Percentiles rank a stretch among this genome's conserved stretches.
phyloP scores from a whole-genome alignment of 1,140 invertebrate genomes.

The Anagrus nilaparvatae region DNA sequence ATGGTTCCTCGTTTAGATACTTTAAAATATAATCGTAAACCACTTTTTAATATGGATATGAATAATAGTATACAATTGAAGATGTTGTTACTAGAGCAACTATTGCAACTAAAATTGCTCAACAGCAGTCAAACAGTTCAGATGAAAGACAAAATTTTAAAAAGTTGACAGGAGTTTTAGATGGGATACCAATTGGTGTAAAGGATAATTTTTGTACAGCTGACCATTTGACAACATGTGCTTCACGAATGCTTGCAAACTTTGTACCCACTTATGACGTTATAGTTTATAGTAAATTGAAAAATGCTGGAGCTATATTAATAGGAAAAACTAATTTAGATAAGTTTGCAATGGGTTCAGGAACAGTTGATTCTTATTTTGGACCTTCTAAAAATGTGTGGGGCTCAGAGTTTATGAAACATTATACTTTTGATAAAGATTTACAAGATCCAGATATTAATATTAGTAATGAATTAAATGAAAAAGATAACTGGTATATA shows the following conservation, averaged over 20 bases:
- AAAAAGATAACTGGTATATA: conserved; percentile 54
- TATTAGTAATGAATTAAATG: conserved; percentile 17
- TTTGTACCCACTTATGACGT: conserved; percentile 86
- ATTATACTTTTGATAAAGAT: conserved; percentile 19
- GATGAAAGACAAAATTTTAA: conserved; percentile 45
- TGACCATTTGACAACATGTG: conserved; percentile 77
- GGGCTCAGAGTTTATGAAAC: conserved; percentile 46
- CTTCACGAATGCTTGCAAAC: conserved; percentile 81
- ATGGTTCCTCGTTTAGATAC: conserved; percentile 80
- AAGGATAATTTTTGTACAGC: conserved; percentile 93
- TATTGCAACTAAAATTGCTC: conserved; percentile 49
- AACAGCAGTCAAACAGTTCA: conserved; percentile 48
- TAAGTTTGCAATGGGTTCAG: conserved; percentile 97
- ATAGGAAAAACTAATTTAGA: conserved; percentile 97
- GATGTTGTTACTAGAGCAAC: too few relatives aligned
- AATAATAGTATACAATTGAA: conserved; percentile 22
- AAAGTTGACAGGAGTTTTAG: conserved; percentile 43
- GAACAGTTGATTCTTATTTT: conserved; percentile 79
- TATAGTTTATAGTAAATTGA: conserved; percentile 74
- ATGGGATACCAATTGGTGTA: conserved; percentile 79
- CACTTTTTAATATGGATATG: conserved; percentile 57
- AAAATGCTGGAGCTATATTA: conserved; percentile 66
- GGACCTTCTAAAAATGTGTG: conserved; percentile 88
- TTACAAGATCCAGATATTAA: neutral
- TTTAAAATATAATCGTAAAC: conserved; percentile 53